Conservation (phyloP, 2,888 invertebrate genomes). For the Oligia latruncula region DNA sequence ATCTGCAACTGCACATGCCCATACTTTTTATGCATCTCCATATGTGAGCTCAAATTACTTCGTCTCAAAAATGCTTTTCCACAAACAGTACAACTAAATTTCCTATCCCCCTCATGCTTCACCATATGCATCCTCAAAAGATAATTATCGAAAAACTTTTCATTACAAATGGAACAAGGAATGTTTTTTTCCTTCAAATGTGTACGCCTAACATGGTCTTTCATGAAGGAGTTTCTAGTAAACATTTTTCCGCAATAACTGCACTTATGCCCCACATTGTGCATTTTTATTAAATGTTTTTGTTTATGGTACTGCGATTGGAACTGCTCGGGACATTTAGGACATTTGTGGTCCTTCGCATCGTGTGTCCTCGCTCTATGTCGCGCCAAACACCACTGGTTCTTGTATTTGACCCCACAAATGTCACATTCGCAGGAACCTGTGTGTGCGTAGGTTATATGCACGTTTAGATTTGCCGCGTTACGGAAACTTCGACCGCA, state of each 20-base stretch:
- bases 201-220: conserved; percentile 83
- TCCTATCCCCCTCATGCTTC: conserved; percentile 88
- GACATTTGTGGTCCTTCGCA: conserved; percentile 84
- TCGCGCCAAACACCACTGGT: conserved; percentile 81
- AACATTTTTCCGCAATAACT: conserved; percentile 84
- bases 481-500: conserved; percentile 83
- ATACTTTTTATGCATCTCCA: conserved; percentile 87
- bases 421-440: conserved; percentile 81
- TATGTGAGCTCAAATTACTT: conserved; percentile 90
- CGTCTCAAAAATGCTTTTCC: conserved; percentile 90
- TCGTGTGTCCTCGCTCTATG: conserved; percentile 84
- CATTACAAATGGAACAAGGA: conserved; percentile 82
- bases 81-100: conserved; percentile 90
- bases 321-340: conserved; percentile 84
- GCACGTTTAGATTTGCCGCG: conserved; percentile 80
- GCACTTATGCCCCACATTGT: conserved; percentile 85
- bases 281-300: conserved; percentile 88
- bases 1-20: conserved; percentile 73
- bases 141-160: conserved; percentile 85
- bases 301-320: conserved; percentile 88
- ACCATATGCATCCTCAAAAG: conserved; percentile 86
- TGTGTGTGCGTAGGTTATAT: conserved; percentile 81
- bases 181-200: conserved; percentile 87
- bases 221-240: conserved; percentile 86
- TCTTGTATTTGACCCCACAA: conserved; percentile 82